phyloP scores from a whole-genome alignment of 2,888 invertebrate species.

The Sinelater perroti region DNA sequence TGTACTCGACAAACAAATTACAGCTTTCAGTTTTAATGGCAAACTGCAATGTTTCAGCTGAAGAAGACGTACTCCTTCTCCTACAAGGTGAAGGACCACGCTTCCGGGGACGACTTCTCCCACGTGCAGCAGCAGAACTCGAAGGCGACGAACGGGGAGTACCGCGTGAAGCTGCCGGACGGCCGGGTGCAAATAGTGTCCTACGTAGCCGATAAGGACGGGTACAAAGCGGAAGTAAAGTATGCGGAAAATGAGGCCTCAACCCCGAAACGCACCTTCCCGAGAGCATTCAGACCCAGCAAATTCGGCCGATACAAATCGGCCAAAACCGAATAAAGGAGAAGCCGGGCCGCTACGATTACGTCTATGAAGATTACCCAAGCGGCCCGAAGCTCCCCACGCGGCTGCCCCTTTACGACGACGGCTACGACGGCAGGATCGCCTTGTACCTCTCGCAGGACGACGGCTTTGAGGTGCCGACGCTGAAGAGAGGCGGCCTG shows the following conservation, averaged over 20 bases:
- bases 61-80: constrained; percentile 70
- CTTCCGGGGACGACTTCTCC: constrained; percentile 74
- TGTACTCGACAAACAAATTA: background rate
- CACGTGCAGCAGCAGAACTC: constrained; percentile 71
- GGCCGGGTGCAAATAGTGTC: constrained; percentile 67
- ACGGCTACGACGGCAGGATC: constrained; percentile 3
- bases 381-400: constrained; percentile 33
- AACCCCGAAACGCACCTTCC: constrained; percentile 26
- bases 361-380: constrained; percentile 37
- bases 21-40: background rate
- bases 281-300: constrained; percentile 37
- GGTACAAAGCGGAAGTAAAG: constrained; percentile 73
- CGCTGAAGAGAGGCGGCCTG: constrained; percentile 4
- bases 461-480: constrained; percentile 2
- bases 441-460: constrained; percentile 15
- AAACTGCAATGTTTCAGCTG: constrained; percentile 18
- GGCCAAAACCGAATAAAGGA: constrained; percentile 21
- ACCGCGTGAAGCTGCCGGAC: constrained; percentile 73
- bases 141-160: constrained; percentile 72
- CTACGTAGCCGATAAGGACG: constrained; percentile 71
- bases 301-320: constrained; percentile 39
- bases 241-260: constrained; percentile 57
- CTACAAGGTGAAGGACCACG: constrained; percentile 69
- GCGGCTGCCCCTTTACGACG: constrained; percentile 20
- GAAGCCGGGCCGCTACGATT: constrained; percentile 37